Percentiles rank a stretch among this genome's conserved stretches.
These are phyloP conservation scores for Cottus gobio DNA, from an alignment of 2,113 vertebrate genomes.

Conservation along the genomic window DNA sequence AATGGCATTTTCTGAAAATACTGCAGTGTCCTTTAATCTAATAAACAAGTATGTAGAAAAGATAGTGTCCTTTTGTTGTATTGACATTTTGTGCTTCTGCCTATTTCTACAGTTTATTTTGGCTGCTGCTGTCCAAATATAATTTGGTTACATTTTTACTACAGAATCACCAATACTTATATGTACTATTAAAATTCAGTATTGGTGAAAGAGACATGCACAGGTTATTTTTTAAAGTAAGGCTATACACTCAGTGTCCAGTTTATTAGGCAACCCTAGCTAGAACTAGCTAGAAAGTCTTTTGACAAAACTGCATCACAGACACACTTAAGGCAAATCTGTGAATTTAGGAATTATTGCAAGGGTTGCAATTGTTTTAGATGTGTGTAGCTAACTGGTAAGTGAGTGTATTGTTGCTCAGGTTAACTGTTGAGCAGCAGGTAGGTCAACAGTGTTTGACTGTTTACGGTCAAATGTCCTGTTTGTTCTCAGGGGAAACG, in stretches of 20 bases:
- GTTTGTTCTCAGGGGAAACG: slow-evolving; percentile 42
- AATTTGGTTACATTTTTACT: neutral
- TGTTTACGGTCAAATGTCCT: slow-evolving; percentile 41
- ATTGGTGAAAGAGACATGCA: neutral
- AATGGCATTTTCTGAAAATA: neutral
- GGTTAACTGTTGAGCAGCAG: neutral
- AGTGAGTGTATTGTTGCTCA: neutral
- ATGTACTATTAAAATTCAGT: neutral
- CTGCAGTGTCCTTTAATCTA: neutral
- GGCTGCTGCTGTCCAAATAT: neutral
- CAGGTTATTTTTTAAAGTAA: neutral
- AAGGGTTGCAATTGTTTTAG: neutral
- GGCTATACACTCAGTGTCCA: neutral
- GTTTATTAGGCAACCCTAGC: neutral
- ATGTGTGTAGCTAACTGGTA: neutral
- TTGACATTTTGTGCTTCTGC: neutral
- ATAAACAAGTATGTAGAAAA: neutral
- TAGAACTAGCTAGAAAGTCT: too few species aligned
- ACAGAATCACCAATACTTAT: neutral
- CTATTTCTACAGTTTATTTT: neutral
- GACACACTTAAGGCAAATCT: neutral
- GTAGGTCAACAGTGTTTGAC: slow-evolving; percentile 38
- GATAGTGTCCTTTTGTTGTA: slow-evolving; percentile 5
- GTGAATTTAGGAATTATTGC: neutral
- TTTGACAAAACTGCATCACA: neutral